Conservation (phyloP, 2,113 vertebrate species). For the Rhinoptilus africanus region DNA sequence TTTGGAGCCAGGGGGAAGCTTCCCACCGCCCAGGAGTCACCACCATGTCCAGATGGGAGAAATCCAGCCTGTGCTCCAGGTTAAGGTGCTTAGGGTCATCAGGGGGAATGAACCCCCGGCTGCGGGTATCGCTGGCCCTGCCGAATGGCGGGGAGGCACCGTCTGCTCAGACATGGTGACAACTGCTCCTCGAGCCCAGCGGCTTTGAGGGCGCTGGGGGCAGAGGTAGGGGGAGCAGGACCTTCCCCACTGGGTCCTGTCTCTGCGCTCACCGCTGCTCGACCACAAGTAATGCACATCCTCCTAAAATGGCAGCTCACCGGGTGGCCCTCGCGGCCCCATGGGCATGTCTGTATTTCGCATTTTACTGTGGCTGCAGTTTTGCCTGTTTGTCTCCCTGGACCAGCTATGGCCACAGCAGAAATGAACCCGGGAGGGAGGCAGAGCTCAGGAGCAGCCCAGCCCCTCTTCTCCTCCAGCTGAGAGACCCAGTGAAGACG, state of each 20-base stretch:
- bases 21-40: not conserved
- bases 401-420: not conserved
- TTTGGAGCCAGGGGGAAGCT: not conserved
- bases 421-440: not conserved
- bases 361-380: not conserved
- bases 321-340: accelerated
- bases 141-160: not conserved
- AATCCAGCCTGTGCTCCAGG: not conserved
- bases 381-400: not conserved
- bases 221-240: not conserved
- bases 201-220: not conserved
- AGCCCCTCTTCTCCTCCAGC: not conserved
- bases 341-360: accelerated
- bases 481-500: not conserved
- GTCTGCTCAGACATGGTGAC: not conserved
- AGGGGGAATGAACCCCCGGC: accelerated
- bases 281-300: accelerated
- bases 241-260: not conserved
- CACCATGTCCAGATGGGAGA: not conserved
- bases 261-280: not conserved
- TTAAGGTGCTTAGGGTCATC: not conserved
- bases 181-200: not conserved
- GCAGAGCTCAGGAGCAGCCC: not conserved
- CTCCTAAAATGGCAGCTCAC: not conserved
- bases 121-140: not conserved